phyloP scores from a whole-genome alignment of 2,113 vertebrate genomes.

The Corydoras maculifer region DNA sequence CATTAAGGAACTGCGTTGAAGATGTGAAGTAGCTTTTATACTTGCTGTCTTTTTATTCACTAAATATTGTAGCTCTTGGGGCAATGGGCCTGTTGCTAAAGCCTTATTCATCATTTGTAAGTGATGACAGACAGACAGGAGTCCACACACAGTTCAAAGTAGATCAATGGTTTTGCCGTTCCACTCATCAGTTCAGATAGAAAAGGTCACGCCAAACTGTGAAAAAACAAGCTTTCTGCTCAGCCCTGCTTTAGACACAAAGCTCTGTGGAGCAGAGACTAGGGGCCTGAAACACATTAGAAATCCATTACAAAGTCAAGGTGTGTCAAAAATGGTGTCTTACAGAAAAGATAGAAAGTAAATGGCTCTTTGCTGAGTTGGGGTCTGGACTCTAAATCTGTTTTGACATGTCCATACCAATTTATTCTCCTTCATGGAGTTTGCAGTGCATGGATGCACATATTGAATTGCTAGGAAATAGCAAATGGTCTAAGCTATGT shows the following conservation, averaged over 20 bases:
- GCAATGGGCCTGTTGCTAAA: slow-evolving; percentile 34
- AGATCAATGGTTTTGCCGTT: slow-evolving; percentile 38
- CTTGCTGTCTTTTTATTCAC: slow-evolving; percentile 8
- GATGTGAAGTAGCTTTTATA: slow-evolving; percentile 14
- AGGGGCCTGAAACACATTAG: not conserved
- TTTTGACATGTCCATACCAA: not conserved
- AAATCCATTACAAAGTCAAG: slow-evolving; percentile 27
- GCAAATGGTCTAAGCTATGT: slow-evolving; percentile 5
- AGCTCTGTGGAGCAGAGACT: not conserved
- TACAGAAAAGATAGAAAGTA: slow-evolving; percentile 12
- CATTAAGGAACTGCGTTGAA: slow-evolving; percentile 7
- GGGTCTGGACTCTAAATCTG: slow-evolving; percentile 1
- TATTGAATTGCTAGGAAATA: too few relatives aligned
- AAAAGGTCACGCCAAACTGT: slow-evolving; percentile 42
- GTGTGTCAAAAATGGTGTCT: slow-evolving; percentile 19
- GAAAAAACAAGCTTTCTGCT: slow-evolving; percentile 3
- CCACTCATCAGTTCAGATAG: slow-evolving; percentile 20
- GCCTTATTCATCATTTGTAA: slow-evolving; percentile 43
- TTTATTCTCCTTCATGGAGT: not conserved
- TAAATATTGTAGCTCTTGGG: slow-evolving; percentile 23
- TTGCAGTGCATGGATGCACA: not conserved
- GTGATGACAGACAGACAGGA: slow-evolving; percentile 32
- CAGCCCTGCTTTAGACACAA: not conserved
- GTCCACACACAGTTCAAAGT: slow-evolving; percentile 30
- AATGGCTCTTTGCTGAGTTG: slow-evolving; percentile 4